phyloP scores from a whole-genome alignment of 30 jellyfish, hydroid and myxozoan species.

The Sanderia malayensis region DNA sequence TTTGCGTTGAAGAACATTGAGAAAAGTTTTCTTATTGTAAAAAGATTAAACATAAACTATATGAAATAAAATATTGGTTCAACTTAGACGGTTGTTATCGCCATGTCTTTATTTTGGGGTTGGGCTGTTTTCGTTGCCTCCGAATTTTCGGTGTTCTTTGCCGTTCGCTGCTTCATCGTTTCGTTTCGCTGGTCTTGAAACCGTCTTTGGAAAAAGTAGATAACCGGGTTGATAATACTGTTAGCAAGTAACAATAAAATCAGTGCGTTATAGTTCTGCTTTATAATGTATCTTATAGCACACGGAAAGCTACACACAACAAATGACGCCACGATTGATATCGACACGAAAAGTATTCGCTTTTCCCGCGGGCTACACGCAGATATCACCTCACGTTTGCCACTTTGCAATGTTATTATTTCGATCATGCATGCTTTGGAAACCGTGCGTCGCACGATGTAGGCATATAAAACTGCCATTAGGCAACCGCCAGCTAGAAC shows the following conservation, averaged over 20 bases:
- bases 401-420: conserved; percentile 50
- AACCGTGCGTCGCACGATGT: conserved; percentile 55
- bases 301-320: conserved; percentile 50
- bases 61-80: too few species aligned
- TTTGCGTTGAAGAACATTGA: too few species aligned
- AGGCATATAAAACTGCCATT: conserved; percentile 41
- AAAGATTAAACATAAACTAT: too few species aligned
- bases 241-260: conserved; percentile 30
- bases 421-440: conserved; percentile 55
- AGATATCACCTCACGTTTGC: conserved; percentile 54
- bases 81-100: too few species aligned
- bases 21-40: too few species aligned
- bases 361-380: conserved; percentile 75
- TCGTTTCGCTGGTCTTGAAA: conserved; percentile 41
- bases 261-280: conserved; percentile 2
- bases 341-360: conserved; percentile 48
- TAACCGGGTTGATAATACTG: conserved; percentile 57
- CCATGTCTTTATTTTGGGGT: too few species aligned
- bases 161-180: conserved; percentile 27
- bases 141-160: neutral
- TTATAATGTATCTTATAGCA: conserved; percentile 38
- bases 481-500: conserved; percentile 40
- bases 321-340: conserved; percentile 51
- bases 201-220: conserved; percentile 57
- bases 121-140: too few species aligned